Percentiles rank a stretch among this genome's conserved stretches.
Conservation (phyloP, 2,797 vertebrate species). For the Falco biarmicus region DNA sequence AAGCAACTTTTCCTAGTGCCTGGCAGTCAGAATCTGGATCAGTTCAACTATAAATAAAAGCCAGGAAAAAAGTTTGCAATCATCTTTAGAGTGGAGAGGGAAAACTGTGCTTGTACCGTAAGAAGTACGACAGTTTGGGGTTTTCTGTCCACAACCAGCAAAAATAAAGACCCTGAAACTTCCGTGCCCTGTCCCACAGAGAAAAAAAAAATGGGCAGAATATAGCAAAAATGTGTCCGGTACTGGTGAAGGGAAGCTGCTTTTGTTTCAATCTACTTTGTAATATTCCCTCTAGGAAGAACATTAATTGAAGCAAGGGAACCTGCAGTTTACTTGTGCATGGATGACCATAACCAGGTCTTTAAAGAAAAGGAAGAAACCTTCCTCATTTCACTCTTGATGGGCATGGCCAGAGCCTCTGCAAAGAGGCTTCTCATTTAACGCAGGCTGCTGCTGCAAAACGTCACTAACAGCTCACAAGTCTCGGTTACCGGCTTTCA, state of each 20-base stretch:
- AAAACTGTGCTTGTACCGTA: background rate
- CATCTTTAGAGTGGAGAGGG: background rate
- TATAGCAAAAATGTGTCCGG: fast-evolving
- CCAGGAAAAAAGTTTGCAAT: background rate
- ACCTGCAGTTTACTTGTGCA: background rate
- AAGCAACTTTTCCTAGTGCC: background rate
- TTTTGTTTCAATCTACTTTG: background rate
- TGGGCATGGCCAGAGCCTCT: background rate
- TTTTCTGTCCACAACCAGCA: background rate
- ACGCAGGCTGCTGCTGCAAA: background rate
- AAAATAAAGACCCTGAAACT: background rate
- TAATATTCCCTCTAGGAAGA: background rate
- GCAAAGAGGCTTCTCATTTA: background rate
- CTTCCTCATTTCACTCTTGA: background rate
- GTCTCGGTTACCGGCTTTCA: background rate
- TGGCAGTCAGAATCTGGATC: background rate
- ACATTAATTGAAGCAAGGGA: background rate
- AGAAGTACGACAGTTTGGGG: fast-evolving
- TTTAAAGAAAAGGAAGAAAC: background rate
- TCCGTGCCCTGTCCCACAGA: background rate
- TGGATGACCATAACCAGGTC: background rate
- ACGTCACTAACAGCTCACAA: background rate
- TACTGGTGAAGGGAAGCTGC: background rate
- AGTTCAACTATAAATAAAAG: background rate
- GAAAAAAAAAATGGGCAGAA: background rate